These are phyloP conservation scores for Rana temporaria DNA, from an alignment of 2,113 vertebrate species.

Conservation along the genomic window DNA sequence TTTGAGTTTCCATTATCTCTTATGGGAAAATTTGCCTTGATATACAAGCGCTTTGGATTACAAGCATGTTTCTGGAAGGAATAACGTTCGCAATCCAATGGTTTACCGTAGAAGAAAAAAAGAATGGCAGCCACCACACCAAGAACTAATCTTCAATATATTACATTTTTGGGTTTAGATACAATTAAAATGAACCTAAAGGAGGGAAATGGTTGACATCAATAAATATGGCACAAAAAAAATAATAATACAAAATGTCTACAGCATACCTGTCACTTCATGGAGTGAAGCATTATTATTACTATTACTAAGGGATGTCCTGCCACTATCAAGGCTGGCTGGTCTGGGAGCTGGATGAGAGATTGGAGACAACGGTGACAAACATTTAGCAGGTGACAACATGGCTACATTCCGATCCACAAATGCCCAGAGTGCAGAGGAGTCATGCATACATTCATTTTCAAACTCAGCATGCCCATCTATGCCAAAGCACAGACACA, in stretches of 20 bases:
- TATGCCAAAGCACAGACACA: conserved; percentile 63
- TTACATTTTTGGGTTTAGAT: too few relatives aligned
- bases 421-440: conserved; percentile 67
- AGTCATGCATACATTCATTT: conserved; percentile 67
- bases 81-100: too few relatives aligned
- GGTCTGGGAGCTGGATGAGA: conserved; percentile 89
- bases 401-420: conserved; percentile 70
- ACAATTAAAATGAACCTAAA: too few relatives aligned
- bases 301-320: conserved; percentile 94
- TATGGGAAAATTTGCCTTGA: too few relatives aligned
- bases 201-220: too few relatives aligned
- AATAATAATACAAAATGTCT: conserved; percentile 50
- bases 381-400: conserved; percentile 62
- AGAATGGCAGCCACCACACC: too few relatives aligned
- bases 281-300: conserved; percentile 93
- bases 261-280: conserved; percentile 91
- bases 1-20: too few relatives aligned
- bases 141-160: too few relatives aligned
- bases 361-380: conserved; percentile 75
- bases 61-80: too few relatives aligned
- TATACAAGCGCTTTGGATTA: too few relatives aligned
- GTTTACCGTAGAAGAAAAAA: too few relatives aligned
- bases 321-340: conserved; percentile 96
- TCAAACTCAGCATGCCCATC: conserved; percentile 68
- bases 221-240: neutral